A percentile compares a stretch with the other conserved stretches of the same genome.
Evolutionary conservation across 2,888 invertebrate genomes (phyloP).

Genomic region (Cyaniris semiargus): DNA sequence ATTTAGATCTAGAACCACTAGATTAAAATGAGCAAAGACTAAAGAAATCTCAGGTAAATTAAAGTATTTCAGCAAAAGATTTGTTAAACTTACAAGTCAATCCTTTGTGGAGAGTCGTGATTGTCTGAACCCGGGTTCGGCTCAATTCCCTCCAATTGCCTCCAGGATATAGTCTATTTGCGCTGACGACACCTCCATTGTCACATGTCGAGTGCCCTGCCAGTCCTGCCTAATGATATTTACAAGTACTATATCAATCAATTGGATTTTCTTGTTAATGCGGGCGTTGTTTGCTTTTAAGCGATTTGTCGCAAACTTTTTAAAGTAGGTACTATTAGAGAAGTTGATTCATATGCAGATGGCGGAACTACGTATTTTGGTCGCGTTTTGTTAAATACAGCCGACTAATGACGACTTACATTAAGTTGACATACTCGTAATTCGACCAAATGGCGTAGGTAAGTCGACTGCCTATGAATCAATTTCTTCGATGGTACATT

Average conservation of each 20-base stretch:
- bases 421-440: too few relatives aligned
- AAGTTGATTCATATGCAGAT: too few relatives aligned
- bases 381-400: too few relatives aligned
- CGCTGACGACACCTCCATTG: conserved; percentile 61
- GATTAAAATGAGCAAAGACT: not conserved
- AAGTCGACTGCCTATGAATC: too few relatives aligned
- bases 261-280: not conserved
- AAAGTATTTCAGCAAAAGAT: not conserved
- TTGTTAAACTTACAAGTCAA: conserved; percentile 47
- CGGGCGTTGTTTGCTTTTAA: not conserved
- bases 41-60: not conserved
- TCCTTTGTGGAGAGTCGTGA: conserved; percentile 40
- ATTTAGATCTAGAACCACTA: too few relatives aligned
- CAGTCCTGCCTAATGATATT: conserved; percentile 33
- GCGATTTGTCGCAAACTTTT: too few relatives aligned
- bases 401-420: too few relatives aligned
- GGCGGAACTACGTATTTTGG: too few relatives aligned
- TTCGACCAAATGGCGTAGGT: too few relatives aligned
- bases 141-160: conserved; percentile 59
- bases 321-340: too few relatives aligned
- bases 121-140: conserved; percentile 44
- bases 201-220: conserved; percentile 55
- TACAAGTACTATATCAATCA: conserved; percentile 35
- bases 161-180: conserved; percentile 70
- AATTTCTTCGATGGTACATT: too few relatives aligned